Base-by-base conservation (phyloP, 2,888 invertebrate species). In the Linnaemya tessellans region DNA sequence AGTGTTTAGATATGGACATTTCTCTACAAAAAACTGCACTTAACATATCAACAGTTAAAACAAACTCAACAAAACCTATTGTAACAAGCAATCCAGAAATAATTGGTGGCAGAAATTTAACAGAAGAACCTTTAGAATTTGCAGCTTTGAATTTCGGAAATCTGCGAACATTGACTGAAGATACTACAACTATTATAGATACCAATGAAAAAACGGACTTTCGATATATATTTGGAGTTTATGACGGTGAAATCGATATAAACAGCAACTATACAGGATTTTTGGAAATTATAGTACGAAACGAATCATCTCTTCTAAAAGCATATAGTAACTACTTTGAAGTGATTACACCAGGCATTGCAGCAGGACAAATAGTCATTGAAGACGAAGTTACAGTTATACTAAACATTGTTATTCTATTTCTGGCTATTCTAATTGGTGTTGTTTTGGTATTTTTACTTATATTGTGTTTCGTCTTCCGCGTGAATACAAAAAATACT, bases 231-330 rank as follows among this genome's bases (percentile, higher is more conserved):
- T 93, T 46, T 22, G 43, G 71, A 30, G 94, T 95, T 3, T 94
- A 93, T 82, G 97, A 97, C 91, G 97, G 97, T 0, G 94, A 93
- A 73, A 93, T 98, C 65, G 96, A 97, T 89, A 93, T 95, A 15
- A 94, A 94, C 71, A 95, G 96, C 13, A 97, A 97, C 90, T 98
- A 98, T 88, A 97, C 97, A 0, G 96, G 97, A 22, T 97, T 97
- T 90, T 94, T 98, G 46, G 97, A 97, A 93, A 94, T 97, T 13
- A 95, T 97, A 92, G 90, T 92, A 22, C 90, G 91, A 20, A 90
- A 91, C 25, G 88, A 88, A 43, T 87, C 92, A 58, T 91, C 93
- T 68, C 91, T 93, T 87, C 90, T 96, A 85, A 93, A 95, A 1
- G 94, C 96, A 7, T 97, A 95, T 90, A 97, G 97, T 89, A 95